Conservation (phyloP, 2,888 invertebrate species). For the Laspeyria flexula region DNA sequence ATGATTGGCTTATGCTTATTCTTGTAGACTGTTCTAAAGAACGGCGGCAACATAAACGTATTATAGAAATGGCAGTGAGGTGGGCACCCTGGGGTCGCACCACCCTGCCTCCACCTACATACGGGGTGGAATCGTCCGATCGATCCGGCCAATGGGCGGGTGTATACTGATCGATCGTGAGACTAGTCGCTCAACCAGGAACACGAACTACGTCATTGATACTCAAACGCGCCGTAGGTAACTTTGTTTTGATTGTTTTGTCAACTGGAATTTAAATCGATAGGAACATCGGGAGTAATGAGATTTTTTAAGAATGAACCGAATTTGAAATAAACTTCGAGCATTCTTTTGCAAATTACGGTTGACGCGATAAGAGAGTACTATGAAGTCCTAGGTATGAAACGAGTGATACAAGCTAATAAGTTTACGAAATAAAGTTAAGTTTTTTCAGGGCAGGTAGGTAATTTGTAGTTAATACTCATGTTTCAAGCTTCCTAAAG, state of each 20-base stretch:
- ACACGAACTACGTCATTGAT: constrained; percentile 43
- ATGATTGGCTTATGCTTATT: background rate
- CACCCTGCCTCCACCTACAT: constrained; percentile 46
- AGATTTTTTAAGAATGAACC: background rate
- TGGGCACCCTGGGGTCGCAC: constrained; percentile 41
- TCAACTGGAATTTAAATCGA: constrained; percentile 32
- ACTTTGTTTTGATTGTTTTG: constrained; percentile 40
- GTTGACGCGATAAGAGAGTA: too few relatives aligned
- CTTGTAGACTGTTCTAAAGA: background rate
- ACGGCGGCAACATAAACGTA: constrained; percentile 46
- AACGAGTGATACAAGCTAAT: too few relatives aligned
- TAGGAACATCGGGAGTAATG: background rate
- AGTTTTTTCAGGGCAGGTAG: too few relatives aligned
- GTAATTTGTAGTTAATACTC: too few relatives aligned
- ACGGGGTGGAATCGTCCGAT: constrained; percentile 44
- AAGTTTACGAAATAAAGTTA: too few relatives aligned
- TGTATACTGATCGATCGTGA: constrained; percentile 40
- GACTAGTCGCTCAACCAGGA: constrained; percentile 33
- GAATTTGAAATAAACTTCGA: background rate
- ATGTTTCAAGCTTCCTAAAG: too few relatives aligned
- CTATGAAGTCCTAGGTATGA: too few relatives aligned
- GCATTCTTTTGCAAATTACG: background rate
- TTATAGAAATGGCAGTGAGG: constrained; percentile 50
- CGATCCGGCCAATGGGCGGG: constrained; percentile 40
- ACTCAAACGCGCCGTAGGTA: constrained; percentile 34